Evolutionary conservation across 2,888 invertebrate genomes (phyloP).

Genomic region (Papilio elwesi): DNA sequence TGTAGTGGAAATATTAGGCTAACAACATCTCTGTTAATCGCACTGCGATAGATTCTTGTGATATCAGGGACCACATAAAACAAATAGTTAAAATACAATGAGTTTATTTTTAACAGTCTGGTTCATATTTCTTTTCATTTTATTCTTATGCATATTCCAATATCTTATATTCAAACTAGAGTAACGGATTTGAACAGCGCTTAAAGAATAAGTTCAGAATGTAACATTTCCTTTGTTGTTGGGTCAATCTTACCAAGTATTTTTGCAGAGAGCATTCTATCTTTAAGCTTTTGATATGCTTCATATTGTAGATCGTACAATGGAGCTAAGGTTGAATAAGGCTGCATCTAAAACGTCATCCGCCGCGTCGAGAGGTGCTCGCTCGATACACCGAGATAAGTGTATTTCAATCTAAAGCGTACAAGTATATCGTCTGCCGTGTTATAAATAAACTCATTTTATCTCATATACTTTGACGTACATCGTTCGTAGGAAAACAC

Average conservation of each 20-base stretch:
- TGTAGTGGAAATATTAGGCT: too few relatives aligned
- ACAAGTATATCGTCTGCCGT: conserved; percentile 3
- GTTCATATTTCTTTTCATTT: neutral
- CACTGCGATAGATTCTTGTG: too few relatives aligned
- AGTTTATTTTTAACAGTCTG: neutral
- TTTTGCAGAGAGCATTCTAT: conserved; percentile 20
- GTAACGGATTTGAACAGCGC: neutral
- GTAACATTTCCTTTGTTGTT: conserved; percentile 13
- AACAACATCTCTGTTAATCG: too few relatives aligned
- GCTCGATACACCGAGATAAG: conserved; percentile 28
- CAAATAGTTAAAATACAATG: too few relatives aligned
- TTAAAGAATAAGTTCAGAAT: conserved; percentile 2
- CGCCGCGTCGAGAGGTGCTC: conserved; percentile 19
- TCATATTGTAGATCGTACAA: conserved; percentile 31
- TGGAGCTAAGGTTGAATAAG: conserved; percentile 25
- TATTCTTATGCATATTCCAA: neutral
- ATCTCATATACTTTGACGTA: conserved; percentile 5
- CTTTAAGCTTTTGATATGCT: conserved; percentile 18
- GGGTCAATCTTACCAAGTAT: conserved; percentile 8
- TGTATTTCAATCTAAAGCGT: conserved; percentile 20
- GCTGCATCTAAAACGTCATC: conserved; percentile 27
- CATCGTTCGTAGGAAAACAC: neutral
- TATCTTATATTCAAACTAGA: neutral
- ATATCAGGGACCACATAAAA: too few relatives aligned
- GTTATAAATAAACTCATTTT: conserved; percentile 4